phyloP scores from a whole-genome alignment of 2,888 invertebrate genomes.

The Diachrysia chrysitis region DNA sequence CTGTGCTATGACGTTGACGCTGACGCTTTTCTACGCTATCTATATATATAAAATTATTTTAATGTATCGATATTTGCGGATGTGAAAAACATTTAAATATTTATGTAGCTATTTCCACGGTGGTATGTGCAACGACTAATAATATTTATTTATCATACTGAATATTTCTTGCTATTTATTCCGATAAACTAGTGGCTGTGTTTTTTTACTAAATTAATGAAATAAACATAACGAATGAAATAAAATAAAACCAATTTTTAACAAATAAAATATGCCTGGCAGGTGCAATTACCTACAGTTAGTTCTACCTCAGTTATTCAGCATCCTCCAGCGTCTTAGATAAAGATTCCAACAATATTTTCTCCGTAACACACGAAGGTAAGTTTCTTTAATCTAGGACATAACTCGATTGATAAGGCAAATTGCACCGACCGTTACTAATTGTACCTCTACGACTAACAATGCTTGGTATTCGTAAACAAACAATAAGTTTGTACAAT shows the following conservation, averaged over 20 bases:
- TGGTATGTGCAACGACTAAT: neutral
- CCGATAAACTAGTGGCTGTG: neutral
- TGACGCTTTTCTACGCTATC: slow-evolving; percentile 28
- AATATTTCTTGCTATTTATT: neutral
- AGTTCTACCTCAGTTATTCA: slow-evolving; percentile 14
- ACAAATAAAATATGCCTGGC: neutral
- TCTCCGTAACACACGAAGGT: slow-evolving; percentile 28
- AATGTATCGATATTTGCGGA: slow-evolving; percentile 7
- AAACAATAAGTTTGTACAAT: slow-evolving; percentile 68
- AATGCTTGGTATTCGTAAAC: slow-evolving; percentile 48
- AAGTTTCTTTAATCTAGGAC: slow-evolving; percentile 59
- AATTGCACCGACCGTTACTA: slow-evolving; percentile 61
- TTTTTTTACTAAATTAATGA: neutral
- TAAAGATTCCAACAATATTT: slow-evolving; percentile 39
- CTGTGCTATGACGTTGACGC: slow-evolving; percentile 44
- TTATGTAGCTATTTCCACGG: neutral
- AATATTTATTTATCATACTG: neutral
- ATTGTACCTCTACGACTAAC: slow-evolving; percentile 50
- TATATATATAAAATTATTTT: slow-evolving; percentile 25
- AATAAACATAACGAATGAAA: too few species aligned
- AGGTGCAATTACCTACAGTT: slow-evolving; percentile 17
- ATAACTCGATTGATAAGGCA: slow-evolving; percentile 64
- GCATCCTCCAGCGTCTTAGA: slow-evolving; percentile 15
- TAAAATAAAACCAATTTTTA: slow-evolving; percentile 10
- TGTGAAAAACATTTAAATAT: neutral